phyloP scores from a whole-genome alignment of 2,888 invertebrate species.

The Hirtodrosophila cameraria region DNA sequence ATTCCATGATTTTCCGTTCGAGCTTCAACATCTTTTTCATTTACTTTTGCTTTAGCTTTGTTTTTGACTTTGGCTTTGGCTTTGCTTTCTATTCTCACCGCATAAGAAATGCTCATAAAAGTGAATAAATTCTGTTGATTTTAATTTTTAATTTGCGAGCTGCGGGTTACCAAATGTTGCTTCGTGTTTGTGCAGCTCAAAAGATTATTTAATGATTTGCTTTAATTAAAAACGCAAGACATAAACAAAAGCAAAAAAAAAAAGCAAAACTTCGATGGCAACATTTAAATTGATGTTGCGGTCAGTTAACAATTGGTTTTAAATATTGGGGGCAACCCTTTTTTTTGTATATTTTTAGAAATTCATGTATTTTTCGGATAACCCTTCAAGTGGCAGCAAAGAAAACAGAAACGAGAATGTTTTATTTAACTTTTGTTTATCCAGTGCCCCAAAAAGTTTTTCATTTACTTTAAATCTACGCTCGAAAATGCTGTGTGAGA shows the following conservation, averaged over 20 bases:
- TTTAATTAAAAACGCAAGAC: constrained; percentile 56
- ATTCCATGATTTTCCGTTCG: constrained; percentile 66
- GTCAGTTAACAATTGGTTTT: constrained; percentile 24
- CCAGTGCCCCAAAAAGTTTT: constrained; percentile 51
- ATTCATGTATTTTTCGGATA: constrained; percentile 12
- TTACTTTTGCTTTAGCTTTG: constrained; percentile 49
- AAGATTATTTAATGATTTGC: constrained; percentile 16
- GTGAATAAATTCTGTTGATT: constrained; percentile 63
- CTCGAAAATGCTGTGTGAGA: constrained; percentile 19
- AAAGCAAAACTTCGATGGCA: constrained; percentile 3
- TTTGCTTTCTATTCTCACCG: constrained; percentile 7
- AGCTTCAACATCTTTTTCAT: constrained; percentile 56
- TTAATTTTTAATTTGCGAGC: constrained; percentile 72
- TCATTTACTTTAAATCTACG: constrained; percentile 36
- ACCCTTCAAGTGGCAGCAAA: constrained; percentile 7
- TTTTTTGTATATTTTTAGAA: constrained; percentile 15
- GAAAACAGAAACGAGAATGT: constrained; percentile 47
- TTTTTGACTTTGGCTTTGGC: constrained; percentile 27
- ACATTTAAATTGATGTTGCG: constrained; percentile 21
- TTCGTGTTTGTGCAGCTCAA: constrained; percentile 15
- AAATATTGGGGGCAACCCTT: constrained; percentile 4
- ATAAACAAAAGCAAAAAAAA: too few species aligned
- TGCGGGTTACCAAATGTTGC: constrained; percentile 28
- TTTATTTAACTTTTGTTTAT: constrained; percentile 77
- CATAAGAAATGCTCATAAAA: constrained; percentile 56